Percentiles rank a stretch among this genome's conserved stretches.
phyloP scores from a whole-genome alignment of 1,140 invertebrate genomes.

The Papilio aristodemus region DNA sequence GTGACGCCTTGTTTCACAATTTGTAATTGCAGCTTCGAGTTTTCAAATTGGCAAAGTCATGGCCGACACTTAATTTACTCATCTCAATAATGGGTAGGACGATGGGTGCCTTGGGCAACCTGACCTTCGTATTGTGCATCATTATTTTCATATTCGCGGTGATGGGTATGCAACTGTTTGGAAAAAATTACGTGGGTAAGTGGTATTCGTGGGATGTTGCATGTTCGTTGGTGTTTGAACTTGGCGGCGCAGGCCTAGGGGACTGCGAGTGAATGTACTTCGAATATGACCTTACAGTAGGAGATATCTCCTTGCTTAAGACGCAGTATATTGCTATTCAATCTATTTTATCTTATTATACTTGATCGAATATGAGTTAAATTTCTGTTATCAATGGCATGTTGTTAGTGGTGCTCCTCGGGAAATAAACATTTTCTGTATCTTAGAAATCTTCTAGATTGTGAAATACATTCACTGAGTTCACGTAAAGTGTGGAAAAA shows the following conservation, averaged over 20 bases:
- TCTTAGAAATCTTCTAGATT: constrained; percentile 12
- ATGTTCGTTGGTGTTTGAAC: constrained; percentile 78
- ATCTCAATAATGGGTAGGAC: constrained; percentile 99
- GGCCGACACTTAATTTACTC: constrained; percentile 98
- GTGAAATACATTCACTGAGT: constrained; percentile 46
- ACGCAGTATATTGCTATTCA: constrained; percentile 17
- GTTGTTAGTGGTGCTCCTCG: not conserved
- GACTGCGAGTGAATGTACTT: constrained; percentile 60
- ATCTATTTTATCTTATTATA: constrained; percentile 3
- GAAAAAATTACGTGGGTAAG: constrained; percentile 94
- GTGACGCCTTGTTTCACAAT: constrained; percentile 80
- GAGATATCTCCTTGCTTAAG: constrained; percentile 18
- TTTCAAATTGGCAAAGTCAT: constrained; percentile 99
- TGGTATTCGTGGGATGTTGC: constrained; percentile 78
- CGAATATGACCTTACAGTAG: constrained; percentile 32
- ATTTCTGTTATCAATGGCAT: constrained; percentile 12
- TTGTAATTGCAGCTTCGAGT: constrained; percentile 93
- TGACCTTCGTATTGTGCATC: constrained; percentile 98
- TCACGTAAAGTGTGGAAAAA: constrained; percentile 41
- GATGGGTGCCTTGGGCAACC: constrained; percentile 97
- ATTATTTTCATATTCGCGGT: constrained; percentile 99
- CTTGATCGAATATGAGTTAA: not conserved
- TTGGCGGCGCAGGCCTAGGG: constrained; percentile 50
- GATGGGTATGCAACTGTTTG: constrained; percentile 99
- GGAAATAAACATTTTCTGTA: not conserved